Conservation (phyloP, 2,888 invertebrate genomes). For the Alviniconcha strummeri region DNA sequence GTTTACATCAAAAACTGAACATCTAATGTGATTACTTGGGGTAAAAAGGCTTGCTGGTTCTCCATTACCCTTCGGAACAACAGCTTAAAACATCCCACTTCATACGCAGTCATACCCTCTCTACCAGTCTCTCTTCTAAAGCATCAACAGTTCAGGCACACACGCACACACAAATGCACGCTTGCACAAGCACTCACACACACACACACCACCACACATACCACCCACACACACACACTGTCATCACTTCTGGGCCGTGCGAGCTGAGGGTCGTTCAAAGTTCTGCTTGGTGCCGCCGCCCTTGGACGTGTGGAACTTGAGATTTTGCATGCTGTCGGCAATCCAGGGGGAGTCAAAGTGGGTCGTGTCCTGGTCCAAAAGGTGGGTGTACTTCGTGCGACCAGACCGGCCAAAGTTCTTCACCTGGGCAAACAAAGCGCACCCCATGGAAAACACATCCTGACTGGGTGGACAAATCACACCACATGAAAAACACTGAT, state of each 20-base stretch:
- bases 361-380: slow-evolving; percentile 99
- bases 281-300: slow-evolving; percentile 95
- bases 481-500: too few species aligned
- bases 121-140: not conserved
- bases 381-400: slow-evolving; percentile 98
- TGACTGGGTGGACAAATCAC: too few species aligned
- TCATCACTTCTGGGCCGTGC: slow-evolving; percentile 40
- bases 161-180: not conserved
- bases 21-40: too few species aligned
- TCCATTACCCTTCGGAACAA: too few species aligned
- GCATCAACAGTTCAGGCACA: not conserved
- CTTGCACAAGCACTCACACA: slow-evolving; percentile 10
- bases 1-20: too few species aligned
- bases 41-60: too few species aligned
- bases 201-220: slow-evolving; percentile 9
- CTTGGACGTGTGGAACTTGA: slow-evolving; percentile 89
- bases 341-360: slow-evolving; percentile 98
- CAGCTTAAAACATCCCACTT: not conserved
- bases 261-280: slow-evolving; percentile 85
- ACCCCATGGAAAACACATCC: too few species aligned
- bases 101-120: not conserved
- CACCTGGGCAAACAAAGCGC: slow-evolving; percentile 77
- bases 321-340: slow-evolving; percentile 89
- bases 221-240: slow-evolving; percentile 5
- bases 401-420: slow-evolving; percentile 99